These are phyloP conservation scores for Drosophila rufa DNA, from an alignment of 1,140 invertebrate genomes.

Conservation along the genomic window DNA sequence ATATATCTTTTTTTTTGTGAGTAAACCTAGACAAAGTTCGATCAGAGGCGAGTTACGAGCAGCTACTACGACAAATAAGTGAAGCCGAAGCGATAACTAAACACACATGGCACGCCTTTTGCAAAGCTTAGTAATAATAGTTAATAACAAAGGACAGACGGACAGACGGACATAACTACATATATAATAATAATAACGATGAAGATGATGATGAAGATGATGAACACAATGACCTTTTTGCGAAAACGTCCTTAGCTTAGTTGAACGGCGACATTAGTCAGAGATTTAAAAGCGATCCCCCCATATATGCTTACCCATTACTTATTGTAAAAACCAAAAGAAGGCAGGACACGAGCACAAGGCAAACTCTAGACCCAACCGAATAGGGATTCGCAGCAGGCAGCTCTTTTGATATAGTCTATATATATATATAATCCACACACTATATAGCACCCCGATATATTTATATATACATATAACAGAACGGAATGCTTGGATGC, in stretches of 20 bases:
- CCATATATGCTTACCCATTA: conserved; percentile 31
- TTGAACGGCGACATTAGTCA: conserved; percentile 50
- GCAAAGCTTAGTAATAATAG: conserved; percentile 77
- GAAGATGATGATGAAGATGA: conserved; percentile 7
- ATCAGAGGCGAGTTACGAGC: conserved; percentile 32
- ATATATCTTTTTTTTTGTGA: conserved; percentile 55
- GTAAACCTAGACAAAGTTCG: conserved; percentile 58
- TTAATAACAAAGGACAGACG: conserved; percentile 46
- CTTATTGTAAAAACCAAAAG: conserved; percentile 30
- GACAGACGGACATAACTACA: conserved; percentile 19
- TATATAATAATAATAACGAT: conserved; percentile 8
- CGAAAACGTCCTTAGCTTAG: conserved; percentile 79
- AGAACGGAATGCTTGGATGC: conserved; percentile 8
- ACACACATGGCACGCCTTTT: conserved; percentile 62
- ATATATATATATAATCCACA: conserved; percentile 37
- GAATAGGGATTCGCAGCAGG: conserved; percentile 29
- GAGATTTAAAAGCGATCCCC: conserved; percentile 23
- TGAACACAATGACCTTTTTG: conserved; percentile 71
- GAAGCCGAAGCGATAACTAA: conserved; percentile 54
- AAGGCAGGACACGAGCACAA: conserved; percentile 21
- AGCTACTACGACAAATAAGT: conserved; percentile 69
- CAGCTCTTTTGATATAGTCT: conserved; percentile 57
- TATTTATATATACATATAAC: conserved; percentile 47
- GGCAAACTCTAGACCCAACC: conserved; percentile 9
- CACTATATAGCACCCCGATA: conserved; percentile 49